Evolutionary conservation across 2,113 vertebrate genomes (phyloP), one percentile per base, ranked within the genome.

Genomic region (Pelecanoides urinatrix): DNA sequence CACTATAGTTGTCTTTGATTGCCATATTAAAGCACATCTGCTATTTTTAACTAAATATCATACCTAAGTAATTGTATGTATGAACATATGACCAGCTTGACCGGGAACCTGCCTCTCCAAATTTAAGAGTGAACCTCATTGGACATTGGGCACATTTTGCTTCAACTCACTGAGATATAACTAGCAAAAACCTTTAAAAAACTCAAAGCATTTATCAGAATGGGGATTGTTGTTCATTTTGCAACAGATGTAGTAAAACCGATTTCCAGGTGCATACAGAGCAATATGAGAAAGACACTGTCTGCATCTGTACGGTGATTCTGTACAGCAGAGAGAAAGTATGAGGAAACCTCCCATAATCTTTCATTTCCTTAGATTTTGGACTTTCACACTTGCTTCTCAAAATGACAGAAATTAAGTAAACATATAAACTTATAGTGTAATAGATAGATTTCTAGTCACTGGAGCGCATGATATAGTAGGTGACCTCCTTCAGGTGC

Each of bases 401-500:
- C n/a, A 62, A 55, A 84, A 34, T 3, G 0, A 27, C 14, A 58
- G 32, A 11, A 80, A 52, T n/a, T 13, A 29, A 27, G 13, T 10
- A 70, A 90, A 58, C 2, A 34, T 71, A 27, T 4, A 40, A n/a
- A 68, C 10, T 62, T 30, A 1, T 0, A 20, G 17, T 11, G 10
- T 22, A 45, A 29, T 27, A 1, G 0, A 52, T 26, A 65, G 19
- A 59, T 56, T 34, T 34, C 21, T 34, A 7, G 16, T 74, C 38
- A 59, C 40, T 42, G 22, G 29, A 45, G 38, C 1, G 0, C 17
- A 16, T 0, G 1, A 18, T 68, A 13, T 7, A 19, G 8, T 22
- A 42, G 30, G 10, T 78, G 36, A 74, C 61, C 18, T 71, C 34
- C 38, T 86, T 17, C 1, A 2, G 27, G 22, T 38, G 49, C 23